phyloP scores from a whole-genome alignment of 2,888 invertebrate species.

The Ophonus ardosiacus region DNA sequence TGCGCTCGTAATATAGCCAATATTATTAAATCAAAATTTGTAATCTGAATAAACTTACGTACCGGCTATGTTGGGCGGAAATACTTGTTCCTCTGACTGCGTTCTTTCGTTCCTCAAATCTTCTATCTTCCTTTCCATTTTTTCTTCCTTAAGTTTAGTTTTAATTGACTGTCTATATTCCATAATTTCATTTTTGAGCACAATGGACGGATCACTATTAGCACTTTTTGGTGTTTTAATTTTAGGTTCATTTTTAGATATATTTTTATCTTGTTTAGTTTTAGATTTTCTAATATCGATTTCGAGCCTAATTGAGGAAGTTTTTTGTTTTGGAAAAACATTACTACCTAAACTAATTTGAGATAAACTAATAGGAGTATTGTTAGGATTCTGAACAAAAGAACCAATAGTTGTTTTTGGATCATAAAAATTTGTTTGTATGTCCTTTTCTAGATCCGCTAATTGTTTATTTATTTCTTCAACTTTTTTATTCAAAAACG shows the following conservation, averaged over 20 bases:
- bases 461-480: conserved; percentile 58
- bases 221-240: conserved; percentile 23
- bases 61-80: conserved; percentile 8
- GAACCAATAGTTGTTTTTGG: conserved; percentile 24
- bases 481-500: conserved; percentile 39
- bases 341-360: conserved; percentile 14
- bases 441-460: conserved; percentile 51
- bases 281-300: conserved; percentile 14
- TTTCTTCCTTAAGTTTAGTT: conserved; percentile 39
- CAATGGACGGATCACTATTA: conserved; percentile 20
- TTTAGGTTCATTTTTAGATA: conserved; percentile 3
- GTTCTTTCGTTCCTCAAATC: background rate
- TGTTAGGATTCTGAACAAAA: conserved; percentile 24
- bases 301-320: conserved; percentile 8
- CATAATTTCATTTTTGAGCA: conserved; percentile 57
- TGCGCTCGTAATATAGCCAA: no score
- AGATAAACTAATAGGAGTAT: background rate
- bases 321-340: background rate
- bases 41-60: background rate
- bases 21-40: no score
- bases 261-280: background rate
- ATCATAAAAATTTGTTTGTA: conserved; percentile 48
- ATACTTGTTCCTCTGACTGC: background rate
- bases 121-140: conserved; percentile 49
- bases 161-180: conserved; percentile 48